Evolutionary conservation across 1,140 invertebrate species (phyloP), one percentile per base, ranked within the genome.

Genomic region (Zophobas morio): DNA sequence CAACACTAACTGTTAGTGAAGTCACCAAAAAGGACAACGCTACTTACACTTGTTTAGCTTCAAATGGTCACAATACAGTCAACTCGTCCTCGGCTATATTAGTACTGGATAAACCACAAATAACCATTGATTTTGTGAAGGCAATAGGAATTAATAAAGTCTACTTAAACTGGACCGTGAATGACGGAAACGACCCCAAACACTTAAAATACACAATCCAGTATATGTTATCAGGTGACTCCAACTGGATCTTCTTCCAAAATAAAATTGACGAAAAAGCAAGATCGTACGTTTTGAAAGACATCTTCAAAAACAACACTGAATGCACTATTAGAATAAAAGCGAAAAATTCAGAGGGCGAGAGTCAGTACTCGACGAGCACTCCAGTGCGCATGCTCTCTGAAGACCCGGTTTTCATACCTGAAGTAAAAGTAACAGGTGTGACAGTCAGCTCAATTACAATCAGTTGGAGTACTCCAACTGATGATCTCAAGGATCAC

Each of bases 131-230:
- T 82, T 91, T 90, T 70, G 90, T 94, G 0, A 94, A 94, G 85
- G 90, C 93, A 0, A 93, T 96, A 2, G 94, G 93, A 35, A 90
- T 90, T 6, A 88, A 89, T 6, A 91, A 92, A 84, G 91, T 96
- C 56, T 96, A 90, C 84, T 82, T 96, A 0, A 96, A 96, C 85
- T 96, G 94, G 94, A 96, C 94, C 0, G 87, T 95, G 0, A 90
- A 92, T 70, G 90, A 94, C 75, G 94, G 93, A 77, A 96, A 96
- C 84, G 90, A 91, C 53, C 91, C 92, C 0, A 89, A 94, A 33
- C 87, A 88, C 75, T 73, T 86, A 72, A 86, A 88, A 33, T 95
- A 94, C 83, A 88, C 88, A 53, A 88, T 95, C 4, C 89, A 91
- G 81, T 91, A 90, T 76, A 88, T 89, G 84, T 87, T 90, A 86